Evolutionary conservation across 2,888 invertebrate genomes (phyloP), one percentile per base, ranked within the genome.

Genomic region (Lymantria dispar): DNA sequence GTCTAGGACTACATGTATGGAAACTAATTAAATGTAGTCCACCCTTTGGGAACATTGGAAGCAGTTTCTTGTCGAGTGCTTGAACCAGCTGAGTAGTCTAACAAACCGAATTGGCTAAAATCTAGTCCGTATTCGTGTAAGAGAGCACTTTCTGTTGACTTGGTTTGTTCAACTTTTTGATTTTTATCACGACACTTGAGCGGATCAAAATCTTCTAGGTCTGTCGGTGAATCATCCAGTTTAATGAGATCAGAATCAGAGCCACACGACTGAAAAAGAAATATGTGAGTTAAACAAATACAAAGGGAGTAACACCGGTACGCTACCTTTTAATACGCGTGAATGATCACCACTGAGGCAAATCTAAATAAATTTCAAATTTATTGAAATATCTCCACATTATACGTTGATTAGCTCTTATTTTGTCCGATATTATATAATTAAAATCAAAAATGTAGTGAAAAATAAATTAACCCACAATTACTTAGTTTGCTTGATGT

Each of bases 61-160:
- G 75, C 59, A 9, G 77, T 45, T n/a, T 83, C 83, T 31, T 70
- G 68, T 36, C 68, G 69, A 10, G 72, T 54, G 56, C 78, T 81
- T 33, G 83, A 72, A n/a, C 77, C 63, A 11, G 80, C 71, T 43
- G 84, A 73, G 56, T 91, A 87, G 58, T 92, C 93, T 62, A 93
- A 88, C 75, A 89, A 64, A 37, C 82, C 85, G 58, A 87, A 90
- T 55, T 83, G 82, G 60, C 89, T 89, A 61, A 95, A 95, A 81
- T 95, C 94, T 62, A 95, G 85, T 48, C 95, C 95, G 70, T 95
- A 95, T 69, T 95, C 95, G 69, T 94, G 93, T 58, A 95, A 88
- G 49, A 95, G 87, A 72, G 95, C 95, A 70, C 93, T 92, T 70
- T 95, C 95, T 53, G 87, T 76, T 7, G 86, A 80, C 66, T 84